Percentiles rank a stretch among this genome's conserved stretches.
Conservation (phyloP, 2,888 invertebrate genomes). For the Agriopis marginaria region DNA sequence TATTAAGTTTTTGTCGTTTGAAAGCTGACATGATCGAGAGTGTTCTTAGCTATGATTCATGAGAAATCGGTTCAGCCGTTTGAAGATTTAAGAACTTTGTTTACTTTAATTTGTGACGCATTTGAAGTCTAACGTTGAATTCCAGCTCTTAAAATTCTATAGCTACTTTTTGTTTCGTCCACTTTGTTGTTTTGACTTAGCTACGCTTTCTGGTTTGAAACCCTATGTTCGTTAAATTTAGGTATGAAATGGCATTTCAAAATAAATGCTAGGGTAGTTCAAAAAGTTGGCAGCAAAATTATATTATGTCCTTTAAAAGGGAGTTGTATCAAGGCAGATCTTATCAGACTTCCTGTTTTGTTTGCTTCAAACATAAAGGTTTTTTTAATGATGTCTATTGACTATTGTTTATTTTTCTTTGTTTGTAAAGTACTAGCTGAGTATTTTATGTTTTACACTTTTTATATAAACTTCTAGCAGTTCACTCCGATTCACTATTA, state of each 20-base stretch:
- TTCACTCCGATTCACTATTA: too few species aligned
- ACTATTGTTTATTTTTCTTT: neutral
- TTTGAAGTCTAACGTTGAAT: neutral
- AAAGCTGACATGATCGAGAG: too few species aligned
- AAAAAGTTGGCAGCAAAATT: conserved; percentile 6
- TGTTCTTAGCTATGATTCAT: too few species aligned
- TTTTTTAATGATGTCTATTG: too few species aligned
- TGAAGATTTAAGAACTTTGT: too few species aligned
- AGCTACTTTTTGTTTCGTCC: neutral
- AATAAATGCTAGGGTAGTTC: conserved; percentile 4
- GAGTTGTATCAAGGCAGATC: conserved; percentile 23
- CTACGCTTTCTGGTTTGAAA: neutral
- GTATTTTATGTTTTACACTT: neutral
- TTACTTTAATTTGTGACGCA: neutral
- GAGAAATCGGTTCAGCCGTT: too few species aligned
- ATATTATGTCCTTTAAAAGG: conserved; percentile 5
- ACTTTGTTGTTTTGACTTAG: neutral
- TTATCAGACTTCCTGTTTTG: conserved; percentile 27
- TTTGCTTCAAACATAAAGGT: conserved; percentile 8
- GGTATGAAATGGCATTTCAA: neutral
- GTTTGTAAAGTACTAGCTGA: neutral
- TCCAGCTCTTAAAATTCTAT: conserved; percentile 7
- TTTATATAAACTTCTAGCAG: too few species aligned
- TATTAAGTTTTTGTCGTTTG: too few species aligned
- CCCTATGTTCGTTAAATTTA: neutral